Percentiles rank a stretch among this genome's conserved stretches.
phyloP scores from a whole-genome alignment of 2,888 invertebrate species.

The Agonopterix arenella region DNA sequence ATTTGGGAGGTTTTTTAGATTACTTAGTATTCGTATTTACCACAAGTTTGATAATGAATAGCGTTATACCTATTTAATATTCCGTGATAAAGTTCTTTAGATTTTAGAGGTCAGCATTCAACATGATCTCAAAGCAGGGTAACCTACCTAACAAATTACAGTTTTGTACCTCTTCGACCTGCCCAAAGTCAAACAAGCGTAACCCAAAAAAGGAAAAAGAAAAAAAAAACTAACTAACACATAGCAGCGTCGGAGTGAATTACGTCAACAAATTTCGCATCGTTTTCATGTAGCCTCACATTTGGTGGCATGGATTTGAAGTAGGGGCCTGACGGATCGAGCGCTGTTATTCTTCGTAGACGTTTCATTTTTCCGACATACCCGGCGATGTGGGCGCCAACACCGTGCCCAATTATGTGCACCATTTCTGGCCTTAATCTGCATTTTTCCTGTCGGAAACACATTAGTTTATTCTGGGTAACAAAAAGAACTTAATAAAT shows the following conservation, averaged over 20 bases:
- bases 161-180: too few relatives aligned
- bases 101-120: too few relatives aligned
- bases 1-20: too few relatives aligned
- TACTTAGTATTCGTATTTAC: too few relatives aligned
- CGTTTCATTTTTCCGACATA: constrained; percentile 43
- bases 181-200: too few relatives aligned
- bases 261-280: constrained; percentile 76
- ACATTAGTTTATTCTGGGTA: too few relatives aligned
- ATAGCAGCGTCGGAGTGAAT: constrained; percentile 72
- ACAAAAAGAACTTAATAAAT: too few relatives aligned
- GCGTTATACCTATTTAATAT: too few relatives aligned
- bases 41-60: too few relatives aligned
- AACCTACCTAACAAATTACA: not conserved
- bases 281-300: constrained; percentile 68
- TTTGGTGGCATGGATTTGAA: constrained; percentile 68
- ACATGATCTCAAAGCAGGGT: not conserved
- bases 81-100: too few relatives aligned
- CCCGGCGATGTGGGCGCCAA: constrained; percentile 71
- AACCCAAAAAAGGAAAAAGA: too few relatives aligned
- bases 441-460: too few relatives aligned
- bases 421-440: constrained; percentile 14
- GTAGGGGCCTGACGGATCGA: constrained; percentile 78
- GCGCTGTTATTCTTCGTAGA: constrained; percentile 34
- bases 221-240: not conserved
- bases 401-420: constrained; percentile 69